phyloP scores from a whole-genome alignment of 2,888 invertebrate species.

The Andrena dorsata region DNA sequence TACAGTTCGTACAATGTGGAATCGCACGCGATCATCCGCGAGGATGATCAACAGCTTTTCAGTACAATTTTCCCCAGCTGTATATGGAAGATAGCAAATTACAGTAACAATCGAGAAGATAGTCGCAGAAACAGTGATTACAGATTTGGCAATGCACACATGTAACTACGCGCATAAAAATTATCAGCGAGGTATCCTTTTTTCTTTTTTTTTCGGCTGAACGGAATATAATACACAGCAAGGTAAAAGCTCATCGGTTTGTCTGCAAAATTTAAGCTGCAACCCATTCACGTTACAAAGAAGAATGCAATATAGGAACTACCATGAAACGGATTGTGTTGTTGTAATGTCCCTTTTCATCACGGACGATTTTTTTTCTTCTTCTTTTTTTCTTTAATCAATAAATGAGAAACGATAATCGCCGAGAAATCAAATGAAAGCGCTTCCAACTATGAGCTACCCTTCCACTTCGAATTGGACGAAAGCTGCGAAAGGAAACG shows the following conservation, averaged over 20 bases:
- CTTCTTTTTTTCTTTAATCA: too few species aligned
- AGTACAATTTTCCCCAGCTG: conserved; percentile 13
- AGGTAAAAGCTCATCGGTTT: conserved; percentile 27
- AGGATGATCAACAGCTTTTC: conserved; percentile 9
- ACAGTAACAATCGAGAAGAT: conserved; percentile 27
- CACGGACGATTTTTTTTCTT: conserved; percentile 41
- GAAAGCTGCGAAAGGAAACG: conserved; percentile 25
- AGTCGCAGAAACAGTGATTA: conserved; percentile 28
- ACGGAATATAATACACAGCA: conserved; percentile 8
- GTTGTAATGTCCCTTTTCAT: conserved; percentile 40
- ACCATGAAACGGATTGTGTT: conserved; percentile 56
- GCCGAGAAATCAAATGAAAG: conserved; percentile 23
- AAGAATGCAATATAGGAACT: conserved; percentile 65
- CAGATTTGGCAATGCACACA: conserved; percentile 54
- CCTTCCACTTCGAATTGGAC: conserved; percentile 14
- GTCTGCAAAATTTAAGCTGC: conserved; percentile 51
- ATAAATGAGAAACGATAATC: conserved; percentile 33
- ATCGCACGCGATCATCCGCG: conserved; percentile 1
- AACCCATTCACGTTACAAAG: conserved; percentile 61
- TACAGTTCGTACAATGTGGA: conserved; percentile 8
- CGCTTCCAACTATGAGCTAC: conserved; percentile 26
- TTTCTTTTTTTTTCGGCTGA: neutral
- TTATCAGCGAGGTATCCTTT: neutral
- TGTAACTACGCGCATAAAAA: conserved; percentile 49
- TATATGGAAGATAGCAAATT: conserved; percentile 26